These are phyloP conservation scores for Terebella lapidaria DNA, from an alignment of 2,888 invertebrate species.

Conservation along the genomic window DNA sequence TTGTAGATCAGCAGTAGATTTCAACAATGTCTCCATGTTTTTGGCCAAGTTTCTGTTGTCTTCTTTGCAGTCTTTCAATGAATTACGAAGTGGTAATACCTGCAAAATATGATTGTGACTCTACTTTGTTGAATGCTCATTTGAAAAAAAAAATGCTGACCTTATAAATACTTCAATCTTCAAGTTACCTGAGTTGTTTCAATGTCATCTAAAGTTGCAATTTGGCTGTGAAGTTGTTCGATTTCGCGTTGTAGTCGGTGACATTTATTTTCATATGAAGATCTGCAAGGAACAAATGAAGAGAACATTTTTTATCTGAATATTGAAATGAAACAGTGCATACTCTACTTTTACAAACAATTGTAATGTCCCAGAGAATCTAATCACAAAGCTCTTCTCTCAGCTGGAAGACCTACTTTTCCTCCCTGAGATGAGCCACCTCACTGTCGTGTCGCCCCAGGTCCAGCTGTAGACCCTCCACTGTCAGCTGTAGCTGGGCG, in stretches of 20 bases:
- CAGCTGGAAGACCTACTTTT: not conserved
- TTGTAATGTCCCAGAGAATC: not conserved
- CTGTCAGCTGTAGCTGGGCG: slow-evolving; percentile 38
- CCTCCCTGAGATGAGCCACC: slow-evolving; percentile 10
- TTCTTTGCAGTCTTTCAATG: slow-evolving; percentile 15
- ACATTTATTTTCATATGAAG: not conserved
- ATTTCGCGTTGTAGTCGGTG: slow-evolving; percentile 10
- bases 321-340: no score
- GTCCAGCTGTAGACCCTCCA: slow-evolving; percentile 41
- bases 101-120: slow-evolving; percentile 8
- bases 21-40: slow-evolving; percentile 43
- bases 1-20: slow-evolving; percentile 43
- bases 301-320: no score
- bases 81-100: slow-evolving; percentile 18
- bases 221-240: slow-evolving; percentile 1
- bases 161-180: no score
- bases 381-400: not conserved
- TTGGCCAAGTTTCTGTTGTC: slow-evolving; percentile 33
- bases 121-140: not conserved
- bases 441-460: slow-evolving; percentile 42
- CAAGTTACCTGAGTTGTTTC: slow-evolving; percentile 13
- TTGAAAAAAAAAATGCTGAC: not conserved
- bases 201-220: slow-evolving; percentile 8
- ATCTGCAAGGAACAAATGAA: not conserved
- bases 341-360: not conserved